phyloP scores from a whole-genome alignment of 2,888 invertebrate species.

The Autographa gamma region DNA sequence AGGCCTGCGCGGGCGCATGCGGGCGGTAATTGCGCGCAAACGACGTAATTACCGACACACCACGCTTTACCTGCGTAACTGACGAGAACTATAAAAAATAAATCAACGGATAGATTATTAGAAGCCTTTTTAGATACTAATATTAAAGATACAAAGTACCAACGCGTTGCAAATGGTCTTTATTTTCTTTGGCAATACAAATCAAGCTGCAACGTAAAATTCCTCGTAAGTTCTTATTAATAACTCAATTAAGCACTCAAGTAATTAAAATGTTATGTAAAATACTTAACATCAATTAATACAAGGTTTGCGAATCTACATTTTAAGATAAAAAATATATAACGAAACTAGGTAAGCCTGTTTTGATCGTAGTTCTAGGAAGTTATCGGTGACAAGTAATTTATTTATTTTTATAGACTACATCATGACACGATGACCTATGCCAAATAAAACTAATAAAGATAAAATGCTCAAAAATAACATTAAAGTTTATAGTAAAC shows the following conservation, averaged over 20 bases:
- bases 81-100: constrained; percentile 9
- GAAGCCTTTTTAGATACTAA: neutral
- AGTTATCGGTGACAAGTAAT: neutral
- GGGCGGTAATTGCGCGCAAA: constrained; percentile 44
- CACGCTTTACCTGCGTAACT: constrained; percentile 8
- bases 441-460: neutral
- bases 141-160: neutral
- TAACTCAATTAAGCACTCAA: neutral
- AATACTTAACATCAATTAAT: neutral
- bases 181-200: neutral
- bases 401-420: neutral
- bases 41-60: constrained; percentile 34
- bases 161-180: neutral
- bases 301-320: too few species aligned
- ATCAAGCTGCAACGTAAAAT: neutral
- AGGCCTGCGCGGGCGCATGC: constrained; percentile 38
- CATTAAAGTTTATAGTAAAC: neutral
- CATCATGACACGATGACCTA: neutral
- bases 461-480: neutral
- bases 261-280: neutral
- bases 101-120: neutral
- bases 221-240: neutral
- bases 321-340: too few species aligned
- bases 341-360: neutral
- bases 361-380: neutral